A percentile compares a stretch with the other conserved stretches of the same genome.
Evolutionary conservation across 2,888 invertebrate genomes (phyloP).

Genomic region (Drosophila helvetica): DNA sequence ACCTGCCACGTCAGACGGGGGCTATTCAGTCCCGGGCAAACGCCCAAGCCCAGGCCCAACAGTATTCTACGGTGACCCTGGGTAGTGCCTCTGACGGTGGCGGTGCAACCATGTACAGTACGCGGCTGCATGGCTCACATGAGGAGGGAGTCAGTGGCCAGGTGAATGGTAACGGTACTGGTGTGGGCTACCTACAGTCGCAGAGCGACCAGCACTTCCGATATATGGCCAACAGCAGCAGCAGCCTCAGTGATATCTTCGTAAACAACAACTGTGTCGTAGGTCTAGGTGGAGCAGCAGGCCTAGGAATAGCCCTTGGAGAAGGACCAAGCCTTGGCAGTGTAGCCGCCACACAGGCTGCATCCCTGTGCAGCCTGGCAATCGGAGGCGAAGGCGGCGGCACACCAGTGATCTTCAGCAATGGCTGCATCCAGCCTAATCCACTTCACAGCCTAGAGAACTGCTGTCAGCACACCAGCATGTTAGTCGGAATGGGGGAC

Average conservation of each 20-base stretch:
- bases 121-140: constrained; percentile 74
- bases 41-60: constrained; percentile 19
- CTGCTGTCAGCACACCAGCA: constrained; percentile 78
- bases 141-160: constrained; percentile 35
- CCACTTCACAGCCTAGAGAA: constrained; percentile 82
- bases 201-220: constrained; percentile 83
- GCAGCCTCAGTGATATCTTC: constrained; percentile 83
- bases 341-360: constrained; percentile 51
- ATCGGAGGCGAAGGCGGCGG: constrained; percentile 54
- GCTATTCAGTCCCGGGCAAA: constrained; percentile 6
- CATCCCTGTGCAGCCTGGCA: constrained; percentile 65
- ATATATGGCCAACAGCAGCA: constrained; percentile 81
- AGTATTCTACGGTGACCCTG: constrained; percentile 45
- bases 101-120: constrained; percentile 42
- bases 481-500: background rate
- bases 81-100: constrained; percentile 44
- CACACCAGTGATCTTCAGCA: constrained; percentile 73
- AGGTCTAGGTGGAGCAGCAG: constrained; percentile 40
- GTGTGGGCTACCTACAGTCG: constrained; percentile 77
- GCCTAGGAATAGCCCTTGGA: too few relatives aligned
- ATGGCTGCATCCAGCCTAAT: constrained; percentile 78
- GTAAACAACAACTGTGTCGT: constrained; percentile 81
- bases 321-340: constrained; percentile 14
- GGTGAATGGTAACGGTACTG: constrained; percentile 24
- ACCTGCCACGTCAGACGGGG: constrained; percentile 54